Evolutionary conservation across 2,888 invertebrate species (phyloP), one percentile per base, ranked within the genome.

Genomic region (Physocephala rufipes): DNA sequence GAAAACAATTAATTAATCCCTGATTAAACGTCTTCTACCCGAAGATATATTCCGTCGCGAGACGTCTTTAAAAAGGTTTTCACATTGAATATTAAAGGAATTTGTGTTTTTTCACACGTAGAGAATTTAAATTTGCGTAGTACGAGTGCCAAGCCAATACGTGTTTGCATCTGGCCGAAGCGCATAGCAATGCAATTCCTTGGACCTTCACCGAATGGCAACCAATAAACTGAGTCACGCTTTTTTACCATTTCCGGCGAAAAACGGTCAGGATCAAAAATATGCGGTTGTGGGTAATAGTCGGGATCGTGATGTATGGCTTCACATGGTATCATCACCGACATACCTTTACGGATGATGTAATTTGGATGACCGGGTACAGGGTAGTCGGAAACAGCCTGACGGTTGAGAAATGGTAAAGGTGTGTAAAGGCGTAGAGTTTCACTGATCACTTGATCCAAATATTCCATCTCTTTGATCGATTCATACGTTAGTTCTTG

Each of bases 181-280:
- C 86, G 79, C 76, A 81, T 71, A 2, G 85, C 86, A 58, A 85
- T 76, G 68, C 86, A 85, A 66, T 82, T 82, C 0, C 85, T 74
- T 0, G 85, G 84, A 0, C 85, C 86, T 28, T 84, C 84, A 1
- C 86, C 85, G 53, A 86, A 86, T 0, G 85, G 80, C 59, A 86
- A 61, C 79, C 79, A 86, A n/a, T 81, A 76, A 1, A 79, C 76
- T 0, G 82, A 78, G 28, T 89, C 88, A 59, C 90, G 81, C 55
- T 86, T 86, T 0, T 87, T 83, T 67, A 89, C 89, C 58, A 88
- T 87, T 71, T 90, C 89, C 0, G 87, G 82, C 0, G 87, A 82
- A 80, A 91, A 91, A 74, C 90, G 85, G 0, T 91, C 90, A 0
- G 91, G 91, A 71, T 89, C 87, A 70, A 91, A 91, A 21, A 84